Evolutionary conservation across 2,797 vertebrate species (phyloP).

Genomic region (Mormyrops boulengeri): DNA sequence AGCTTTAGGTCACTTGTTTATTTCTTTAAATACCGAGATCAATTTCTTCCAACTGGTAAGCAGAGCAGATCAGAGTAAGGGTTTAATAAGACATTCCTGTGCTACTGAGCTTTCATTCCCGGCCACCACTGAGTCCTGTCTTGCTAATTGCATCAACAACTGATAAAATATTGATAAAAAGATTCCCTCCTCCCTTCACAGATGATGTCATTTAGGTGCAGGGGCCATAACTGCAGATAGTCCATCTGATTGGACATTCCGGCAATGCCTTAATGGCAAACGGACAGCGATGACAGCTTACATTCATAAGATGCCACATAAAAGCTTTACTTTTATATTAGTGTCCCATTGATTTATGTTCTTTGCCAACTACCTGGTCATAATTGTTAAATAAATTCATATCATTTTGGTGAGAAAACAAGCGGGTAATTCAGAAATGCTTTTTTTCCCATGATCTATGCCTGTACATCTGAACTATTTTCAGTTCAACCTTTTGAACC

Average conservation of each 20-base stretch:
- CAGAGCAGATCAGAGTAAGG: neutral
- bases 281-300: too few species aligned
- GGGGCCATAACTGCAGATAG: constrained; percentile 63
- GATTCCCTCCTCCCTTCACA: constrained; percentile 45
- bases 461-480: neutral
- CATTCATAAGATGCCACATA: neutral
- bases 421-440: neutral
- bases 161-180: constrained; percentile 65
- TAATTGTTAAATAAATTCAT: neutral
- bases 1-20: neutral
- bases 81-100: neutral
- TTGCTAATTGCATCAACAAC: constrained; percentile 56
- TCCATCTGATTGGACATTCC: constrained; percentile 56
- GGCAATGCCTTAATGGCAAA: constrained; percentile 45
- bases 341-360: neutral
- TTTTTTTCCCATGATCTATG: neutral
- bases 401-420: neutral
- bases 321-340: neutral
- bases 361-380: neutral
- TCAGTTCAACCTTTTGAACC: neutral
- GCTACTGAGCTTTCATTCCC: neutral
- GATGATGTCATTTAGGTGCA: constrained; percentile 58
- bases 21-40: neutral
- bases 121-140: constrained; percentile 13
- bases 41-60: neutral